Evolutionary conservation across 2,888 invertebrate species (phyloP).

Genomic region (Metacarcinus magister): DNA sequence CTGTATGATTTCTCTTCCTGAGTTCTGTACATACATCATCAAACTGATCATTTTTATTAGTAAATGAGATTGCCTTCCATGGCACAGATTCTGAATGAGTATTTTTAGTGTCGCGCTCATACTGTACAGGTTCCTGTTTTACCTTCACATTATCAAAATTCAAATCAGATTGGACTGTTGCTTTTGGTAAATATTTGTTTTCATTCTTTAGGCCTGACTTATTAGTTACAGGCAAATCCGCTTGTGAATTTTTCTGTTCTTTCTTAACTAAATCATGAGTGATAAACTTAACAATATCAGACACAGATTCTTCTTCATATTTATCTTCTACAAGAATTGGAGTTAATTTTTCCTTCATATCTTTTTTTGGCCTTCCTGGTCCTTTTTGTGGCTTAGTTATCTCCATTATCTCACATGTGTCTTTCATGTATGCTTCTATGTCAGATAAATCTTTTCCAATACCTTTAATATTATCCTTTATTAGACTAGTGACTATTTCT

Average conservation of each 20-base stretch:
- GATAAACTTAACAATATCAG: slow-evolving; percentile 30
- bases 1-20: not conserved
- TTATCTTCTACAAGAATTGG: slow-evolving; percentile 68
- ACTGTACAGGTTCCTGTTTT: slow-evolving; percentile 42
- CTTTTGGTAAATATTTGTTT: not conserved
- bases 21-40: not conserved
- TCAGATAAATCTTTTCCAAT: slow-evolving; percentile 64
- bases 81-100: not conserved
- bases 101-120: not conserved
- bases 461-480: not conserved
- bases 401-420: slow-evolving; percentile 77
- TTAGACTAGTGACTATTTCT: not conserved
- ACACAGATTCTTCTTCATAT: slow-evolving; percentile 19
- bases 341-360: slow-evolving; percentile 62
- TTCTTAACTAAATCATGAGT: slow-evolving; percentile 51
- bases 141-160: not conserved
- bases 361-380: slow-evolving; percentile 60
- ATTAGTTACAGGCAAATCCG: not conserved
- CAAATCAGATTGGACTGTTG: not conserved
- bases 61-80: slow-evolving; percentile 13
- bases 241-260: not conserved
- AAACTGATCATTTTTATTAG: slow-evolving; percentile 42
- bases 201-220: not conserved
- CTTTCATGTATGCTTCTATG: slow-evolving; percentile 72
- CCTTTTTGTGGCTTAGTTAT: slow-evolving; percentile 62